These are phyloP conservation scores for Trissonchulus sp. DNA, from an alignment of 2,888 invertebrate species.

Conservation along the genomic window DNA sequence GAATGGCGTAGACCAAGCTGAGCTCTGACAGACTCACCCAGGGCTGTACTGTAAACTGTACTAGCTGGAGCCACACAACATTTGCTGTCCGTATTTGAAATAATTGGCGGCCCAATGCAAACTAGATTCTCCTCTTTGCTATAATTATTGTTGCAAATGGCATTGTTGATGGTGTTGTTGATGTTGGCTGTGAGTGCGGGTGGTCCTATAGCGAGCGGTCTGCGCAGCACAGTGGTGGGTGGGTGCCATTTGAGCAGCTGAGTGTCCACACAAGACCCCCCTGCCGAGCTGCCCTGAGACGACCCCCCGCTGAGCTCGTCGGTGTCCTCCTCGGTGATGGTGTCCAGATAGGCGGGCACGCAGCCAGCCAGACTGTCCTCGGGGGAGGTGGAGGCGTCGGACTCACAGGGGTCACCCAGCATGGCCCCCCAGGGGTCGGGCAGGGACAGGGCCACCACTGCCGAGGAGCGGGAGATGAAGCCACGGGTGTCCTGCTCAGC, in stretches of 20 bases:
- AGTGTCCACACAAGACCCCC: background rate
- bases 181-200: background rate
- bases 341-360: conserved; percentile 32
- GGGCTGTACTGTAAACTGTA: no score
- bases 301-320: conserved; percentile 28
- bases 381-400: background rate
- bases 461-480: background rate
- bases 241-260: background rate
- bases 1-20: background rate
- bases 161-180: background rate
- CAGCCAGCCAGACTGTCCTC: background rate
- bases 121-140: background rate
- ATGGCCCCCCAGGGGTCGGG: background rate
- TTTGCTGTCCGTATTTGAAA: no score
- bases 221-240: background rate
- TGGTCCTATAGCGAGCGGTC: background rate
- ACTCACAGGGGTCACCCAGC: background rate
- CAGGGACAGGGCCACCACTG: background rate
- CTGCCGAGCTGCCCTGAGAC: background rate
- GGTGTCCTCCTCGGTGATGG: conserved; percentile 33
- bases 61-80: no score
- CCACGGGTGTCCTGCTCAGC: background rate
- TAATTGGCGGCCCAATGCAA: background rate
- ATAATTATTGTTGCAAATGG: background rate
- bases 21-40: no score